Conservation (phyloP, 2,888 invertebrate species). For the Agrilus biguttatus region DNA sequence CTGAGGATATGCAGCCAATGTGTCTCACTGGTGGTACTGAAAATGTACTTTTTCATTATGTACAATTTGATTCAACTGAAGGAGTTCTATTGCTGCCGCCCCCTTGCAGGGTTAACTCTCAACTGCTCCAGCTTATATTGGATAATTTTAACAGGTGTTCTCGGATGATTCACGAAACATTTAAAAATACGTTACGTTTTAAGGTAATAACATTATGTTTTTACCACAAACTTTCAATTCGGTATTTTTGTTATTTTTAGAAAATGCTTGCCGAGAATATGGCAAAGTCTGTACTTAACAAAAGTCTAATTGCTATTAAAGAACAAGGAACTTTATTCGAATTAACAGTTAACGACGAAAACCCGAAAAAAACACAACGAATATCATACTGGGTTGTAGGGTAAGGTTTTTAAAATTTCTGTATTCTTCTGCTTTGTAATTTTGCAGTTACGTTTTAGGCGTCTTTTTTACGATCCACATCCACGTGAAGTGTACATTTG, state of each 20-base stretch:
- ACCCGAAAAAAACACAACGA: slow-evolving; percentile 29
- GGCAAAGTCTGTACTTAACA: slow-evolving; percentile 42
- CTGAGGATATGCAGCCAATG: slow-evolving; percentile 43
- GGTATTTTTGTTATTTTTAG: slow-evolving; percentile 16
- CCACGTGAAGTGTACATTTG: slow-evolving; percentile 75
- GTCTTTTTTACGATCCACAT: slow-evolving; percentile 62
- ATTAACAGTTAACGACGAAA: slow-evolving; percentile 34
- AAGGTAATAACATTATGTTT: slow-evolving; percentile 25
- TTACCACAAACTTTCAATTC: neutral
- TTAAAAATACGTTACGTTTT: slow-evolving; percentile 53
- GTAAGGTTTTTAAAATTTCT: slow-evolving; percentile 32
- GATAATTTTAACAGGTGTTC: slow-evolving; percentile 57
- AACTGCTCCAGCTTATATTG: slow-evolving; percentile 36
- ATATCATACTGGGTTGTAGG: slow-evolving; percentile 70
- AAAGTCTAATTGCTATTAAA: slow-evolving; percentile 63
- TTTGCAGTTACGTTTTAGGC: slow-evolving; percentile 16
- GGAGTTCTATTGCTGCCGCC: slow-evolving; percentile 55
- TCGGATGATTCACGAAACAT: slow-evolving; percentile 54
- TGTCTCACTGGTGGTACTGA: slow-evolving; percentile 53
- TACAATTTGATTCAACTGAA: slow-evolving; percentile 55
- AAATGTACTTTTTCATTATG: slow-evolving; percentile 62
- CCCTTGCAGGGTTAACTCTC: slow-evolving; percentile 21
- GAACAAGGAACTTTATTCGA: slow-evolving; percentile 73
- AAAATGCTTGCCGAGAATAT: slow-evolving; percentile 31
- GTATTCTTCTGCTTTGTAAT: slow-evolving; percentile 1